Evolutionary conservation across 2,113 vertebrate genomes (phyloP).

Genomic region (Salvelinus fontinalis): DNA sequence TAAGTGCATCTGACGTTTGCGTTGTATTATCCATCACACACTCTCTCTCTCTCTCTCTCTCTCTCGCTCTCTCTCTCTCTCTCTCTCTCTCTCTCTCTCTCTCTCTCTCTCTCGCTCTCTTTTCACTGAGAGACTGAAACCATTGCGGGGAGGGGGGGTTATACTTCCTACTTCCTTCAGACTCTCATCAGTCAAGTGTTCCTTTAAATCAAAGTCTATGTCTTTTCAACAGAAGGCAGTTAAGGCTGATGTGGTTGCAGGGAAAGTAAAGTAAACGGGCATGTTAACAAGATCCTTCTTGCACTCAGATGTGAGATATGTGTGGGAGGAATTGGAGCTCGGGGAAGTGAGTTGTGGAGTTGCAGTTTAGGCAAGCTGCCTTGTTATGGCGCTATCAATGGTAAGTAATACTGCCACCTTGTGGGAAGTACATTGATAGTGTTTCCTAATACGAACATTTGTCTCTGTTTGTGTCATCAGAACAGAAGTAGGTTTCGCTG

Average conservation of each 20-base stretch:
- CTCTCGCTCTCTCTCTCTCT: neutral
- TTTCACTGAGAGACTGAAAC: neutral
- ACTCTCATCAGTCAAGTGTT: neutral
- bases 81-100: no score
- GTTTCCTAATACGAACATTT: no score
- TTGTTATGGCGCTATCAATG: neutral
- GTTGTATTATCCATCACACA: neutral
- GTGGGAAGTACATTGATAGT: slow-evolving; percentile 31
- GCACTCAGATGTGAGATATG: neutral
- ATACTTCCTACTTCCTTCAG: neutral
- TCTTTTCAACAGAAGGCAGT: neutral
- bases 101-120: neutral
- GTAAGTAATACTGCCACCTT: slow-evolving; percentile 35
- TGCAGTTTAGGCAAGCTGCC: neutral
- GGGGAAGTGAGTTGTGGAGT: neutral
- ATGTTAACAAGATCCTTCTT: slow-evolving; percentile 2
- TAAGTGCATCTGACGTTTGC: neutral
- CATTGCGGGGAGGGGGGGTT: neutral
- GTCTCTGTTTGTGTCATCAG: neutral
- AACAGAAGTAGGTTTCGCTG: slow-evolving; percentile 15
- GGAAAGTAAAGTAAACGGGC: neutral
- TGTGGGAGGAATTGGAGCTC: no score
- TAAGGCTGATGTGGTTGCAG: neutral
- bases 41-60: no score
- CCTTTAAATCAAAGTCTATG: neutral